These are phyloP conservation scores for Reinhardtius hippoglossoides DNA, from an alignment of 2,113 vertebrate genomes.

Conservation along the genomic window DNA sequence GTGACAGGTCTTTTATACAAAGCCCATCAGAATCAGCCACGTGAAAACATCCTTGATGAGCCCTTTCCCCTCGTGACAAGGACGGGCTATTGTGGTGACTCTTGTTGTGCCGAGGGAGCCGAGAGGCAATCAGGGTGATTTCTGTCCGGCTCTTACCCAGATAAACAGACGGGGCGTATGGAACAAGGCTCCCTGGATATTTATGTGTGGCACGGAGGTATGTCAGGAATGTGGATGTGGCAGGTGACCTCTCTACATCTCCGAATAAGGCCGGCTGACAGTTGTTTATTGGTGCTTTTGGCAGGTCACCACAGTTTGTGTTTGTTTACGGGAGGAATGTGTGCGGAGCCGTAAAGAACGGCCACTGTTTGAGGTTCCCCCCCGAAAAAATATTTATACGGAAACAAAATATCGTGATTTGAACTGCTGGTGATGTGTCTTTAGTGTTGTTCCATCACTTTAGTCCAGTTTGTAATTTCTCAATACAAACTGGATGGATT, in stretches of 20 bases:
- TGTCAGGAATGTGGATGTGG: conserved; percentile 73
- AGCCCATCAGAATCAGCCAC: conserved; percentile 13
- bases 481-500: no score
- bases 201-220: conserved; percentile 65
- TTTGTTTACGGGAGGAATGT: conserved; percentile 59
- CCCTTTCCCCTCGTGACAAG: conserved; percentile 44
- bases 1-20: neutral
- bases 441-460: neutral
- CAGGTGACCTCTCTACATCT: conserved; percentile 76
- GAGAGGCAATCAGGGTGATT: conserved; percentile 55
- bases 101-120: conserved; percentile 35
- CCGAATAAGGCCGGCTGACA: conserved; percentile 62
- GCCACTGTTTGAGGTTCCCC: conserved; percentile 57
- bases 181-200: conserved; percentile 64
- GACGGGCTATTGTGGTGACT: conserved; percentile 38
- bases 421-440: neutral
- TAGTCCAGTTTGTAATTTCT: no score
- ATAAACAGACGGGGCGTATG: conserved; percentile 46
- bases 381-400: conserved; percentile 15
- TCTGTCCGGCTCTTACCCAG: conserved; percentile 37
- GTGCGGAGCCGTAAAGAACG: conserved; percentile 41
- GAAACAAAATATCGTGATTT: neutral
- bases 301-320: conserved; percentile 54
- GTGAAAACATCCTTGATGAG: conserved; percentile 44
- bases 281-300: conserved; percentile 64